Evolutionary conservation across 1,140 invertebrate species (phyloP).

Genomic region (Drosophila sechellia): DNA sequence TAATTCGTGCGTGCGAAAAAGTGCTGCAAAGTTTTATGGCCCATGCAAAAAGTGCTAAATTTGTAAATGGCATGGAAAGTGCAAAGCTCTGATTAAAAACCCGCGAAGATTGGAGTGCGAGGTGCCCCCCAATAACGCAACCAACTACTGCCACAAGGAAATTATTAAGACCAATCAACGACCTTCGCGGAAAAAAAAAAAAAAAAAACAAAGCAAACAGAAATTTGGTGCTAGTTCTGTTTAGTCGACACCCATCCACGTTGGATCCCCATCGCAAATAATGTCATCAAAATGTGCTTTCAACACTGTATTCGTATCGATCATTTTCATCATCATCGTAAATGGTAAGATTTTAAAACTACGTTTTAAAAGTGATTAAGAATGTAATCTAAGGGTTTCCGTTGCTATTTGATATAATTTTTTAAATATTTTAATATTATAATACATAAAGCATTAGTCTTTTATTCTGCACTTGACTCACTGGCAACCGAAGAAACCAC

Average conservation of each 20-base stretch:
- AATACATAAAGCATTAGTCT: too few relatives aligned
- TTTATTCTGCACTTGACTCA: constrained; percentile 20
- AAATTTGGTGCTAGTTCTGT: constrained; percentile 45
- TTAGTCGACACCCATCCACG: constrained; percentile 45
- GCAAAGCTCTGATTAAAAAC: constrained; percentile 30
- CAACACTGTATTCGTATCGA: constrained; percentile 83
- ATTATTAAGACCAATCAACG: not conserved
- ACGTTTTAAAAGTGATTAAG: not conserved
- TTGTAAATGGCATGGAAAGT: constrained; percentile 46
- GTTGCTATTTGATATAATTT: too few relatives aligned
- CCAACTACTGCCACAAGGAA: constrained; percentile 31
- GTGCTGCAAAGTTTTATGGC: constrained; percentile 56
- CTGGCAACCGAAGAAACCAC: constrained; percentile 14
- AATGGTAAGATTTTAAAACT: constrained; percentile 66
- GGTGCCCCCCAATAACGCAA: not conserved
- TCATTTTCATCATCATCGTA: constrained; percentile 84
- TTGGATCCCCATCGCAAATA: constrained; percentile 77
- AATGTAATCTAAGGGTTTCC: too few relatives aligned
- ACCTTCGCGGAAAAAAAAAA: not conserved
- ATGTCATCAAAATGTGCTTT: constrained; percentile 84
- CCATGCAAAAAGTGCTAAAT: constrained; percentile 48
- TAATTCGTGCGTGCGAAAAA: constrained; percentile 58
- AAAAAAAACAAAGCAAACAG: constrained; percentile 13
- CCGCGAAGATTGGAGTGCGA: not conserved
- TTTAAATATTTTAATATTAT: too few relatives aligned